Evolutionary conservation across 2,888 invertebrate species (phyloP), one percentile per base, ranked within the genome.

Genomic region (Chirona hameri): DNA sequence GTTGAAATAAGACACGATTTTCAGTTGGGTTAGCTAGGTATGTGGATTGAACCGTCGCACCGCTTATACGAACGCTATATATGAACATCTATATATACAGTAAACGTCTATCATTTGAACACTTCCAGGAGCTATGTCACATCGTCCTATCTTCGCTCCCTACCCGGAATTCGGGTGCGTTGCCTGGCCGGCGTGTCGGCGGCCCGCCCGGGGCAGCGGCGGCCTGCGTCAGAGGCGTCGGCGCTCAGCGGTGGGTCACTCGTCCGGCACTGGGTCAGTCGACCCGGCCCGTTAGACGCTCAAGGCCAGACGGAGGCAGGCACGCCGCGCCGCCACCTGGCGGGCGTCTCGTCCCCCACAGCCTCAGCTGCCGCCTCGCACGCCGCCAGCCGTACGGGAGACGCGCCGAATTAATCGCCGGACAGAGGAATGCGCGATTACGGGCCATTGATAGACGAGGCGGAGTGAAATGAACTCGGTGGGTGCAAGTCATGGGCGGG

Each of bases 241-340:
- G 65, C 65, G 65, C 27, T 39, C 39, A 27, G 27, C n/a, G n/a
- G 65, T n/a, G 65, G 65, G 65, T 65, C 65, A 65, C n/a, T n/a
- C 10, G 65, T 27, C 27, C 72, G 72, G 18, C 72, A 72, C 72
- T 72, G 72, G 72, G 72, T 72, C 72, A 72, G 31, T 10, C 69
- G 69, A 29, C 29, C 31, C 14, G 72, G 72, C 72, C 72, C 72
- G 72, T 72, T 72, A 72, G 14, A 4, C 72, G 72, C 72, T 72
- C 72, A 72, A 72, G 72, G 72, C 72, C 72, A 31, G 72, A 18
- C 15, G 72, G 69, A 52, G 52, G 52, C 52, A 15, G 15, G 12
- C 1, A 12, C n/a, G 60, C 60, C 60, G 60, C 60, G 39, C 39
- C 60, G 60, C 60, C 60, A n/a, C 60, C 60, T 24, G n/a, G 60